Conservation (phyloP, 2,888 invertebrate species). For the Mystacides longicornis region DNA sequence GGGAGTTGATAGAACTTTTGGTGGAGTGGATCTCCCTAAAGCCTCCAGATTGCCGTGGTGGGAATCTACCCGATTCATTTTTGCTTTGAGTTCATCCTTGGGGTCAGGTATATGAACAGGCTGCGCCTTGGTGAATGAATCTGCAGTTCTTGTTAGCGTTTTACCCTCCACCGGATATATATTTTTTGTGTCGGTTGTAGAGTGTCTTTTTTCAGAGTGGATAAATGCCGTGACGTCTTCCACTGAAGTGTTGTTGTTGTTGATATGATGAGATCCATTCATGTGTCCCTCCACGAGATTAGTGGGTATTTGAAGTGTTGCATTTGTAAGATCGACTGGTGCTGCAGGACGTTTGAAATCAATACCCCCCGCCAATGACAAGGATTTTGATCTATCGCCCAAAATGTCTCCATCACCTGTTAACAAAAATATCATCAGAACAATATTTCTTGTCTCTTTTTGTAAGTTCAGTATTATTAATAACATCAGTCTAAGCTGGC, state of each 20-base stretch:
- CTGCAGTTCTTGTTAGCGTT: slow-evolving; percentile 18
- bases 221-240: background rate
- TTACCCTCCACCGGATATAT: background rate
- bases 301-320: background rate
- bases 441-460: too few relatives aligned
- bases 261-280: background rate
- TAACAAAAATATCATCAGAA: too few relatives aligned
- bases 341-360: slow-evolving; percentile 27
- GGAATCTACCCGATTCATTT: slow-evolving; percentile 46
- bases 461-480: too few relatives aligned
- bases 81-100: slow-evolving; percentile 40
- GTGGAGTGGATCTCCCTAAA: slow-evolving; percentile 28
- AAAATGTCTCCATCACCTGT: slow-evolving; percentile 27
- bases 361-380: slow-evolving; percentile 36
- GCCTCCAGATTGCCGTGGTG: slow-evolving; percentile 42
- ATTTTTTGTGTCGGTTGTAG: background rate
- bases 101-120: slow-evolving; percentile 29
- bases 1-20: background rate
- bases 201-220: background rate
- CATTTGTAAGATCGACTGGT: background rate
- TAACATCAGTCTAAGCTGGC: too few relatives aligned
- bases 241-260: background rate
- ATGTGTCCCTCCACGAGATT: background rate
- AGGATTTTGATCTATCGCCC: slow-evolving; percentile 34
- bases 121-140: slow-evolving; percentile 28